Evolutionary conservation across 1,140 invertebrate species (phyloP), one percentile per base, ranked within the genome.

Genomic region (Akabosia matsudoensis): DNA sequence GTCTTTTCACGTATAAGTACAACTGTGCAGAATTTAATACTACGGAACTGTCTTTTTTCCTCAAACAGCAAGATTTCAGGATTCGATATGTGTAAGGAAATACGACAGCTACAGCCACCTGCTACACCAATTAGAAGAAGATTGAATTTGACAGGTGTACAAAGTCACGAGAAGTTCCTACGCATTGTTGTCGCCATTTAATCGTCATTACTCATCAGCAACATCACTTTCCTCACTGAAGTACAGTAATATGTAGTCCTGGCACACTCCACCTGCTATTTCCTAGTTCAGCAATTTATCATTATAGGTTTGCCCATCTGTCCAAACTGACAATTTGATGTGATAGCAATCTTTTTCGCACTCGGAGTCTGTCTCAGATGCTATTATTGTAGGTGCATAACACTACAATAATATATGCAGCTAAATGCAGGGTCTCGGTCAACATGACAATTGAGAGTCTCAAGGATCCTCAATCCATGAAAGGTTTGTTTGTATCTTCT

Each of bases 391-490:
- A 61, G 54, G 22, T 67, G 61, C 61, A 31, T 67, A 45, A n/a
- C n/a, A n/a, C n/a, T n/a, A n/a, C n/a, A n/a, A n/a, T n/a, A n/a
- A 56, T 56, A 56, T 56, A n/a, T 67, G 61, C 61, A 67, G 61
- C 31, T 4, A 67, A 30, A 7, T 67, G 61, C 61, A 67, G 28
- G 61, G 61, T 67, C 61, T 67, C 61, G 61, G 61, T n/a, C 61
- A 67, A 31, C 61, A 30, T 67, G 61, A 67, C 61, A 31, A 67
- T 67, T 67, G 26, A 67, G 3, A 10, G 14, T n/a, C 61, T 31
- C 61, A 67, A 67, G 61, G 61, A 67, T 30, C 31, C 61, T 67
- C 30, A 4, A 7, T 67, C 61, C 61, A 67, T 67, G 61, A 67
- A 67, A 67, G 61, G 61, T 30, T 67, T 67, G 61, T 67, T 30